Evolutionary conservation across 2,113 vertebrate species (phyloP).

Genomic region (Platysternon megacephalum): DNA sequence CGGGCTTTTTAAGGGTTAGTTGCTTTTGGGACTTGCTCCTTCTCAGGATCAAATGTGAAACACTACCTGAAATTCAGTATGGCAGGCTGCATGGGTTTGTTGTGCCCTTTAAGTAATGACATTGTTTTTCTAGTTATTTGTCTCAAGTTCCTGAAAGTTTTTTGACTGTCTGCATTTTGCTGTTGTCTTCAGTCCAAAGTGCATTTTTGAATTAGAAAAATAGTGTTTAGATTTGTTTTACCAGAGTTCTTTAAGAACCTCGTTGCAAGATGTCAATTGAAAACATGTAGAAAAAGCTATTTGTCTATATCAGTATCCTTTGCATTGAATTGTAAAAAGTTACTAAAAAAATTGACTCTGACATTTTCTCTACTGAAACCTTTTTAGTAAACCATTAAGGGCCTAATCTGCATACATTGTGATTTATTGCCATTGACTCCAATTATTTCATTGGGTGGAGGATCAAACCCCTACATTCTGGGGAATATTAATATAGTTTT

Average conservation of each 20-base stretch:
- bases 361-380: background rate
- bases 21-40: background rate
- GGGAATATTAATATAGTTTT: background rate
- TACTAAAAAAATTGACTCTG: background rate
- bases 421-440: background rate
- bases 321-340: background rate
- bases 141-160: background rate
- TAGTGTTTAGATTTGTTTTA: background rate
- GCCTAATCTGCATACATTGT: background rate
- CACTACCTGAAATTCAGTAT: background rate
- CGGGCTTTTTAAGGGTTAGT: background rate
- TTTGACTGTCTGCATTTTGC: background rate
- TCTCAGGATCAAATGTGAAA: background rate
- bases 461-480: background rate
- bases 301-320: background rate
- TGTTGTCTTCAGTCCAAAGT: background rate
- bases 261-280: background rate
- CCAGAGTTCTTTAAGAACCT: accelerated
- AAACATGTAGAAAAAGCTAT: background rate
- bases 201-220: background rate
- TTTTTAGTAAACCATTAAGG: background rate
- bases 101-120: background rate
- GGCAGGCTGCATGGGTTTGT: background rate
- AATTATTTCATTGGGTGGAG: background rate
- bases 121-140: background rate